Evolutionary conservation across 2,888 invertebrate genomes (phyloP).

Genomic region (Ferrisia virgata): DNA sequence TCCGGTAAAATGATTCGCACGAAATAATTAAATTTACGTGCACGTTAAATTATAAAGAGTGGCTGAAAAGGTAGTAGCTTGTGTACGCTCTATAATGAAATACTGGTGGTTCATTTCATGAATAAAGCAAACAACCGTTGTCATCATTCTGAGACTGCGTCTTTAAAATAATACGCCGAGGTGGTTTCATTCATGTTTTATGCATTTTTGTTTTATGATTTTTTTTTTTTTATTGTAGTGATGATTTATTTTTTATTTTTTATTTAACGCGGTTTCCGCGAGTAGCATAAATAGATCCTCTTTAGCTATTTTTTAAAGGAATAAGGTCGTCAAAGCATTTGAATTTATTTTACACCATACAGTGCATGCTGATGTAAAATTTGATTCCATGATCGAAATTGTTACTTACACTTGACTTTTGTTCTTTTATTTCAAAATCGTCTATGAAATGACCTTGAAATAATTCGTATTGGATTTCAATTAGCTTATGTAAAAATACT

Average conservation of each 20-base stretch:
- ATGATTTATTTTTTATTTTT: background rate
- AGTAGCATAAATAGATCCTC: background rate
- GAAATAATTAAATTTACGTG: constrained; percentile 16
- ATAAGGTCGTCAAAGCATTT: too few relatives aligned
- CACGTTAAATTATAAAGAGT: background rate
- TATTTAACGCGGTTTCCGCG: too few relatives aligned
- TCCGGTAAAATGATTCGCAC: background rate
- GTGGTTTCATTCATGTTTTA: constrained; percentile 24
- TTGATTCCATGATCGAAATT: too few relatives aligned
- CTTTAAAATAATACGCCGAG: constrained; percentile 7
- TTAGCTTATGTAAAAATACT: too few relatives aligned
- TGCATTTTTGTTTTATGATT: background rate
- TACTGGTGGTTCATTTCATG: constrained; percentile 21
- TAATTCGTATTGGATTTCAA: too few relatives aligned
- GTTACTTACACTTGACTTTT: too few relatives aligned
- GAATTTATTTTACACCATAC: too few relatives aligned
- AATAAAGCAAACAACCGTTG: constrained; percentile 29
- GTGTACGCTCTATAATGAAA: background rate
- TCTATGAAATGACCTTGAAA: too few relatives aligned
- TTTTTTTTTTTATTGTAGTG: background rate
- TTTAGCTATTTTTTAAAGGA: too few relatives aligned
- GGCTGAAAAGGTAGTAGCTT: constrained; percentile 5
- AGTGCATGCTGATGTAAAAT: too few relatives aligned
- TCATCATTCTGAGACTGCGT: constrained; percentile 26
- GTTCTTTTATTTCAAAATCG: too few relatives aligned